Evolutionary conservation across 2,888 invertebrate genomes (phyloP).

Genomic region (Catocala sponsa): DNA sequence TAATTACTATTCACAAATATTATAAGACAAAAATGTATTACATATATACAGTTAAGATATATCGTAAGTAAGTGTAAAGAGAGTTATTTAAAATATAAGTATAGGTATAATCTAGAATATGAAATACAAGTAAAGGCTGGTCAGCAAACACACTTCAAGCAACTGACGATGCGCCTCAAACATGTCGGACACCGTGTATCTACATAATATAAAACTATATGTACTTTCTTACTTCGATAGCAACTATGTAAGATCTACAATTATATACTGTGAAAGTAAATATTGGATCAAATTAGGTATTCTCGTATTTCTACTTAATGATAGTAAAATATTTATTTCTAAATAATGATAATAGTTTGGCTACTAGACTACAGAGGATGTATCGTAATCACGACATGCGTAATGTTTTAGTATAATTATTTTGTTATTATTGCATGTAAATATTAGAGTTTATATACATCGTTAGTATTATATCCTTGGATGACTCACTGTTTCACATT

Average conservation of each 20-base stretch:
- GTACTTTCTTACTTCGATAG: conserved; percentile 12
- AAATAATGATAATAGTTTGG: conserved; percentile 18
- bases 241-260: conserved; percentile 24
- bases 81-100: conserved; percentile 16
- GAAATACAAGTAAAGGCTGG: conserved; percentile 15
- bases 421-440: conserved; percentile 26
- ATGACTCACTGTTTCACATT: conserved; percentile 47
- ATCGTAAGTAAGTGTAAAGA: conserved; percentile 18
- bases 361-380: conserved; percentile 36
- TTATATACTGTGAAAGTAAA: conserved; percentile 27
- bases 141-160: conserved; percentile 29
- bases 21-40: conserved; percentile 20
- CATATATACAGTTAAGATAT: conserved; percentile 41
- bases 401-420: conserved; percentile 31
- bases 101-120: conserved; percentile 21
- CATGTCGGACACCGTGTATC: conserved; percentile 20
- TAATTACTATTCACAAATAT: conserved; percentile 36
- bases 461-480: conserved; percentile 17
- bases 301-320: conserved; percentile 25
- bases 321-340: conserved; percentile 14
- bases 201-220: conserved; percentile 26
- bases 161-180: conserved; percentile 19
- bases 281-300: conserved; percentile 20
- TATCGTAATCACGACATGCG: conserved; percentile 42
- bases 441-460: conserved; percentile 42